Percentiles rank a stretch among this genome's conserved stretches.
Evolutionary conservation across 2,888 invertebrate species (phyloP).

Genomic region (Eugnorisma glareosa): DNA sequence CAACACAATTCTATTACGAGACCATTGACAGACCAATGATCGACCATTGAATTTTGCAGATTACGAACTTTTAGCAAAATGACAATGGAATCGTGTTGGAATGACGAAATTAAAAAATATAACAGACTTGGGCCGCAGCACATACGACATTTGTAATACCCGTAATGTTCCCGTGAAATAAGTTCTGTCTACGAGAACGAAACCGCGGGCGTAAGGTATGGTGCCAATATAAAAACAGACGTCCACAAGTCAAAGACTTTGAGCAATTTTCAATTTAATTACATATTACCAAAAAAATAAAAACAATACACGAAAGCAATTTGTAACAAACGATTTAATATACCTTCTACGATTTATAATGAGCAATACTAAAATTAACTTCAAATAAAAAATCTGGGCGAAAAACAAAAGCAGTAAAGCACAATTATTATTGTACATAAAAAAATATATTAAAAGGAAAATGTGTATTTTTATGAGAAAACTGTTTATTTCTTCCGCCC

Average conservation of each 20-base stretch:
- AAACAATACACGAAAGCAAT: slow-evolving; percentile 34
- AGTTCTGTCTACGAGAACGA: not conserved
- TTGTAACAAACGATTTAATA: slow-evolving; percentile 11
- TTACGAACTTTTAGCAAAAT: too few species aligned
- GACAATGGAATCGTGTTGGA: too few species aligned
- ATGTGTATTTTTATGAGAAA: slow-evolving; percentile 63
- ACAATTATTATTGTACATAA: slow-evolving; percentile 38
- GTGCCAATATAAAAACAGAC: not conserved
- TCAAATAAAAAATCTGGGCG: slow-evolving; percentile 17
- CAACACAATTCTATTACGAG: too few species aligned
- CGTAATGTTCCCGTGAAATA: not conserved
- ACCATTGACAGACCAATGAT: too few species aligned
- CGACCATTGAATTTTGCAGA: too few species aligned
- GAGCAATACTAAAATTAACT: slow-evolving; percentile 32
- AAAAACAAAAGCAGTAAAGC: slow-evolving; percentile 17
- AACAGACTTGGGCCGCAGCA: too few species aligned
- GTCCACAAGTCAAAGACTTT: not conserved
- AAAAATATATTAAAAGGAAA: slow-evolving; percentile 32
- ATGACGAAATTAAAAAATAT: too few species aligned
- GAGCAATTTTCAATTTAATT: slow-evolving; percentile 28
- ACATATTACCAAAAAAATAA: not conserved
- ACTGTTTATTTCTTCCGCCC: slow-evolving; percentile 65
- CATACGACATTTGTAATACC: not conserved
- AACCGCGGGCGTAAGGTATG: not conserved
- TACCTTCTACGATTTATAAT: slow-evolving; percentile 11